Percentiles rank a stretch among this genome's conserved stretches.
phyloP scores from a whole-genome alignment of 2,797 vertebrate genomes.

The Myotis myotis region DNA sequence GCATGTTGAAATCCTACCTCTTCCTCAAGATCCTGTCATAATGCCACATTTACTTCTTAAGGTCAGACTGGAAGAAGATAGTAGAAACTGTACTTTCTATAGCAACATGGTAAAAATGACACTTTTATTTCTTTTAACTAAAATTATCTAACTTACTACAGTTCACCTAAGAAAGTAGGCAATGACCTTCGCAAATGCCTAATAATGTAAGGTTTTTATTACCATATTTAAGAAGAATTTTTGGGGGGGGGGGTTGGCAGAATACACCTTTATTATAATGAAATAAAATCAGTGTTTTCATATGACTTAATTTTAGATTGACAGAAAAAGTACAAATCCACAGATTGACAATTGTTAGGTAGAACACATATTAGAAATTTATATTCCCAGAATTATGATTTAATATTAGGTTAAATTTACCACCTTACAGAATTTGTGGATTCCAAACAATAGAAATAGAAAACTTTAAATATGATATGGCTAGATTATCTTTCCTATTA shows the following conservation, averaged over 20 bases:
- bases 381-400: slow-evolving; percentile 80
- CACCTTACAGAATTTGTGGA: slow-evolving; percentile 79
- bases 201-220: slow-evolving; percentile 32
- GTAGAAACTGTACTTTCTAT: slow-evolving; percentile 1
- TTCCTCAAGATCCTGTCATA: neutral
- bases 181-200: neutral
- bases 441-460: slow-evolving; percentile 79
- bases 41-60: neutral
- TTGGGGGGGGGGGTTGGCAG: slow-evolving; percentile 9
- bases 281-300: slow-evolving; percentile 81
- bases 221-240: slow-evolving; percentile 1
- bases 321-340: slow-evolving; percentile 78
- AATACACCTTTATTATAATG: slow-evolving; percentile 71
- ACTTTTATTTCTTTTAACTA: slow-evolving; percentile 1
- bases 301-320: slow-evolving; percentile 83
- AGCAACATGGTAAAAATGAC: neutral
- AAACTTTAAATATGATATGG: slow-evolving; percentile 48
- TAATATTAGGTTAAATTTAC: slow-evolving; percentile 81
- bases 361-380: slow-evolving; percentile 81
- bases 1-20: neutral
- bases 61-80: neutral
- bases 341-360: slow-evolving; percentile 80
- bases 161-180: slow-evolving; percentile 23
- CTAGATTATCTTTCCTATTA: slow-evolving; percentile 71
- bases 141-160: slow-evolving; percentile 2